phyloP scores from a whole-genome alignment of 2,113 vertebrate species.

The Aspiorhynchus laticeps region DNA sequence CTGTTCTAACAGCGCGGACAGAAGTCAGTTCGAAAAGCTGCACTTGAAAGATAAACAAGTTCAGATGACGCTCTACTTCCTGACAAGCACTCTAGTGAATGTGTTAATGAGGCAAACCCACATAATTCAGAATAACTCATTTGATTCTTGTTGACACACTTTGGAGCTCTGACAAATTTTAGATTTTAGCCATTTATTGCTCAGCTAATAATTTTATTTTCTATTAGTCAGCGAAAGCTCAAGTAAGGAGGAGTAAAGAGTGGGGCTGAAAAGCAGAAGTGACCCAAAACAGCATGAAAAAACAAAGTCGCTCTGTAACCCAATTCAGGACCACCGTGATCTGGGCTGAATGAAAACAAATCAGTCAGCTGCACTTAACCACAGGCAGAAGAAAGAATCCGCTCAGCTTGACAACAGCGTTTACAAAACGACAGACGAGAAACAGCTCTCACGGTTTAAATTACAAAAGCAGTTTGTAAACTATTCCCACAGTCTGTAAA shows the following conservation, averaged over 20 bases:
- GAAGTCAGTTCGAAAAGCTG: neutral
- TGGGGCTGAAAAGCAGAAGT: conserved; percentile 33
- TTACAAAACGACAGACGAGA: conserved; percentile 2
- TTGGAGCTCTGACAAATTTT: neutral
- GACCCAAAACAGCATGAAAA: conserved; percentile 32
- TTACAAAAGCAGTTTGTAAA: conserved; percentile 31
- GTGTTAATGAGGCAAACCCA: neutral
- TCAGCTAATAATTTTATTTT: neutral
- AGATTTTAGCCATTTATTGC: neutral
- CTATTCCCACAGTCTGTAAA: conserved; percentile 35
- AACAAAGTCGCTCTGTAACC: conserved; percentile 46
- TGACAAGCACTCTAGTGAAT: neutral
- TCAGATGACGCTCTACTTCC: neutral
- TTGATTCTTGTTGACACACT: neutral
- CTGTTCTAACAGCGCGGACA: conserved; percentile 32
- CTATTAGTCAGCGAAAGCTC: neutral
- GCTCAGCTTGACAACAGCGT: neutral
- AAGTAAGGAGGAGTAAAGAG: neutral
- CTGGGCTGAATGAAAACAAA: conserved; percentile 30
- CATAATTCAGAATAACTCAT: neutral
- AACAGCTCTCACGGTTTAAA: conserved; percentile 24
- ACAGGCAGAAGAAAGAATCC: neutral
- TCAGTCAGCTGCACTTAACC: conserved; percentile 28
- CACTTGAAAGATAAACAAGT: conserved; percentile 27
- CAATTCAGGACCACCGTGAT: conserved; percentile 34